A percentile compares a stretch with the other conserved stretches of the same genome.
These are phyloP conservation scores for Drosophila fungiperda DNA, from an alignment of 2,888 invertebrate genomes.

Conservation along the genomic window DNA sequence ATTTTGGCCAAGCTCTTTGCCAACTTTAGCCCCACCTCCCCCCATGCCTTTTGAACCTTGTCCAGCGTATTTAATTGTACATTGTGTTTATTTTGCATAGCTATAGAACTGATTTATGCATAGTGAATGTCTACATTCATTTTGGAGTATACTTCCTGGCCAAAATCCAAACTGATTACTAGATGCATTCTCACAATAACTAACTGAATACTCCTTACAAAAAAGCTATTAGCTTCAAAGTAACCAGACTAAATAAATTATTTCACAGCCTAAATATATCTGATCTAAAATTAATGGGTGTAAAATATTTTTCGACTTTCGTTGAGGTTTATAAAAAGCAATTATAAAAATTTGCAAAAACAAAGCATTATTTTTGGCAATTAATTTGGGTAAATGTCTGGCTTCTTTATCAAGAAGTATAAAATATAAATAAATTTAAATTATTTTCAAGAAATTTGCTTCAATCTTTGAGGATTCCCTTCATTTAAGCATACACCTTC, in stretches of 20 bases:
- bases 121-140: slow-evolving; percentile 7
- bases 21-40: slow-evolving; percentile 18
- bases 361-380: background rate
- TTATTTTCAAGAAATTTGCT: slow-evolving; percentile 12
- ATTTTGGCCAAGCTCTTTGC: slow-evolving; percentile 18
- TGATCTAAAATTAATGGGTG: background rate
- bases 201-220: slow-evolving; percentile 3
- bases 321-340: background rate
- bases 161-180: slow-evolving; percentile 4
- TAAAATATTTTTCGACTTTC: background rate
- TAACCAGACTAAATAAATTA: background rate
- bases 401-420: background rate
- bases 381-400: background rate
- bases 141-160: slow-evolving; percentile 32
- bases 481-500: slow-evolving; percentile 17
- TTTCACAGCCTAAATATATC: background rate
- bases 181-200: background rate
- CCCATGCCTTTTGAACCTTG: background rate
- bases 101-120: slow-evolving; percentile 40
- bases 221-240: background rate
- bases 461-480: slow-evolving; percentile 10
- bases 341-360: background rate
- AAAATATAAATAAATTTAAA: slow-evolving; percentile 15
- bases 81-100: slow-evolving; percentile 43
- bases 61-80: slow-evolving; percentile 51